These are phyloP conservation scores for Megastigmus dorsalis DNA, from an alignment of 2,888 invertebrate species.

Conservation along the genomic window DNA sequence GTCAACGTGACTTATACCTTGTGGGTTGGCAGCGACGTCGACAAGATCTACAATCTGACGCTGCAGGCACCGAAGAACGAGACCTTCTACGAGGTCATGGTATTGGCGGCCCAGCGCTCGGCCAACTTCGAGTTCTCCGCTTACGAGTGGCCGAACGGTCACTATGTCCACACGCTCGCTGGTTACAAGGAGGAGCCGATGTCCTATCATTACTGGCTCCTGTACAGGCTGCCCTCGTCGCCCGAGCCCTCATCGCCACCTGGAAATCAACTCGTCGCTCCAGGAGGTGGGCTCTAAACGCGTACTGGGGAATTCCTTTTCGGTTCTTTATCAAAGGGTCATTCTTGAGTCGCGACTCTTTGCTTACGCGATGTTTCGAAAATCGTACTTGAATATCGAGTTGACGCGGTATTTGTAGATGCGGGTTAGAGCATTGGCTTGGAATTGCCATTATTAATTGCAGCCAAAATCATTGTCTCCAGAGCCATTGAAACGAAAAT, in stretches of 20 bases:
- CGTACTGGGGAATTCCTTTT: too few species aligned
- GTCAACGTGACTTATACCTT: slow-evolving; percentile 87
- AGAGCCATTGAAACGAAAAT: too few species aligned
- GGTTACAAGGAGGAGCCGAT: slow-evolving; percentile 87
- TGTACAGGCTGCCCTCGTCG: slow-evolving; percentile 87
- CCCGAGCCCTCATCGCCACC: slow-evolving; percentile 89
- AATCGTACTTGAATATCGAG: too few species aligned
- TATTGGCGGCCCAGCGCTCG: slow-evolving; percentile 88
- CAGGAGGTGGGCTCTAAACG: slow-evolving; percentile 83
- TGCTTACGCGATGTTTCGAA: too few species aligned
- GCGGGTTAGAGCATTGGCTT: too few species aligned
- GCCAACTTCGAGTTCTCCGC: slow-evolving; percentile 84
- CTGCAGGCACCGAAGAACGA: slow-evolving; percentile 84
- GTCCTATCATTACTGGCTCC: slow-evolving; percentile 91
- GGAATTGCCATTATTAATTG: too few species aligned
- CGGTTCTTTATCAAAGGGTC: too few species aligned
- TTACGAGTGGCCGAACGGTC: slow-evolving; percentile 93
- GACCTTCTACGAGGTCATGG: slow-evolving; percentile 85
- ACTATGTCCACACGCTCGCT: slow-evolving; percentile 91
- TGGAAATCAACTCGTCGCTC: slow-evolving; percentile 90
- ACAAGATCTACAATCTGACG: slow-evolving; percentile 86
- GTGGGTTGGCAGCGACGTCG: slow-evolving; percentile 91
- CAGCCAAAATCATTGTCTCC: too few species aligned
- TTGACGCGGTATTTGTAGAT: too few species aligned
- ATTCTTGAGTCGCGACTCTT: too few species aligned